Evolutionary conservation across 2,888 invertebrate species (phyloP), one percentile per base, ranked within the genome.

Genomic region (Drosophila histrio): DNA sequence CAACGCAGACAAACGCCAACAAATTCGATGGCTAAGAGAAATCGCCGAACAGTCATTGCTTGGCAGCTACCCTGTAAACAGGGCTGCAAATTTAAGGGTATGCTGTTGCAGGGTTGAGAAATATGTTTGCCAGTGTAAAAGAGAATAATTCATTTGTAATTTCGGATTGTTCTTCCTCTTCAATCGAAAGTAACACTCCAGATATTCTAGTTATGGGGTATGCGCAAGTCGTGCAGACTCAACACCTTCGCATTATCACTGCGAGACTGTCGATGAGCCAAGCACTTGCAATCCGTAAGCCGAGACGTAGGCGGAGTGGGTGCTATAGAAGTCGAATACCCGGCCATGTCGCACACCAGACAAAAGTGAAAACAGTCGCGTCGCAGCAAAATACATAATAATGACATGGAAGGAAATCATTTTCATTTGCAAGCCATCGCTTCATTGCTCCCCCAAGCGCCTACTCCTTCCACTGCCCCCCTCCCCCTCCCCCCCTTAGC

Each of bases 381-480:
- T 53, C 64, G 41, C 65, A 56, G 65, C 57, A 70, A 80, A 84
- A 79, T 83, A 83, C 76, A 82, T 82, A 85, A 82, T 82, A 82
- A 82, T 85, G 86, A 82, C 86, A 85, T 82, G 86, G 82, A 82
- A 82, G 84, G 87, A 84, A 84, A 87, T 84, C 77, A 84, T 84
- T 84, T 87, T 81, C 87, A 85, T 85, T 84, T 84, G 87, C 81
- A 72, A 86, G 84, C 67, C 77, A 73, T 34, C 56, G 72, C 78
- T 72, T 72, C 79, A 78, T 72, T 72, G 77, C 75, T 22, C 34
- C 47, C 60, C 28, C 50, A 49, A 34, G 15, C 32, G 21, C 21
- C 30, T 13, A 34, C 9, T 15, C 24, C 19, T 1, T 13, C 38
- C 17, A 7, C 28, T 13, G 5, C 5, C 22, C 3, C 26, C 9